Evolutionary conservation across 2,797 vertebrate genomes (phyloP).

Genomic region (Philypnodon macrostomus): DNA sequence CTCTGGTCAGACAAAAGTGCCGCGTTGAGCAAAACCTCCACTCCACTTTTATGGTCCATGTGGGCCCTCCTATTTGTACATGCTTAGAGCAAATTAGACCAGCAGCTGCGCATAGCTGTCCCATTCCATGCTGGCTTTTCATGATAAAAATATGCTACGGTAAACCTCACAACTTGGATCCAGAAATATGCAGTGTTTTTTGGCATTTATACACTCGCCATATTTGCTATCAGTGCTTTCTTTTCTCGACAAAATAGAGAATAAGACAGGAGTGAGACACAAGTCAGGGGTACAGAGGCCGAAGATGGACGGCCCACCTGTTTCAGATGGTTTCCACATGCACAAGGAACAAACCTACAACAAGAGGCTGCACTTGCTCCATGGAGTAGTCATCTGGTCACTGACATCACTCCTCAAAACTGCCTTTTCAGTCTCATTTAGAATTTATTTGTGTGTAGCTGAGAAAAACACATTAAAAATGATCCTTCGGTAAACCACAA

Average conservation of each 20-base stretch:
- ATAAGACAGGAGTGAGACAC: slow-evolving; percentile 35
- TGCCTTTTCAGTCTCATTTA: slow-evolving; percentile 41
- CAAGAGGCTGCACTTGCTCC: slow-evolving; percentile 64
- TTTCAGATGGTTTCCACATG: slow-evolving; percentile 75
- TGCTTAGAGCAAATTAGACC: slow-evolving; percentile 81
- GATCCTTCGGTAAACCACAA: no score
- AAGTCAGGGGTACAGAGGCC: slow-evolving; percentile 24
- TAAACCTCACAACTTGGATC: slow-evolving; percentile 71
- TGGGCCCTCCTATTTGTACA: slow-evolving; percentile 77
- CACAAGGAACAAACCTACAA: slow-evolving; percentile 47
- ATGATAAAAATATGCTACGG: slow-evolving; percentile 78
- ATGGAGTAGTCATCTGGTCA: slow-evolving; percentile 49
- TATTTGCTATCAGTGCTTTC: slow-evolving; percentile 72
- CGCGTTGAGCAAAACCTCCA: slow-evolving; percentile 81
- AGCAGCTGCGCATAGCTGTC: slow-evolving; percentile 74
- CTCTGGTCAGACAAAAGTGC: slow-evolving; percentile 76
- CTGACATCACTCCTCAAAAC: slow-evolving; percentile 40
- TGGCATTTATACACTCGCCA: slow-evolving; percentile 60
- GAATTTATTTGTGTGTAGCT: slow-evolving; percentile 9
- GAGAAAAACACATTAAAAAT: no score
- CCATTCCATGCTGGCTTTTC: slow-evolving; percentile 78
- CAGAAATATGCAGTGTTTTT: slow-evolving; percentile 69
- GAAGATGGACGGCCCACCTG: slow-evolving; percentile 60
- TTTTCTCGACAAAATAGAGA: slow-evolving; percentile 35
- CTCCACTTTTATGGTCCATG: slow-evolving; percentile 77